These are phyloP conservation scores for Campylorhamphus procurvoides DNA, from an alignment of 2,113 vertebrate genomes.

Conservation along the genomic window DNA sequence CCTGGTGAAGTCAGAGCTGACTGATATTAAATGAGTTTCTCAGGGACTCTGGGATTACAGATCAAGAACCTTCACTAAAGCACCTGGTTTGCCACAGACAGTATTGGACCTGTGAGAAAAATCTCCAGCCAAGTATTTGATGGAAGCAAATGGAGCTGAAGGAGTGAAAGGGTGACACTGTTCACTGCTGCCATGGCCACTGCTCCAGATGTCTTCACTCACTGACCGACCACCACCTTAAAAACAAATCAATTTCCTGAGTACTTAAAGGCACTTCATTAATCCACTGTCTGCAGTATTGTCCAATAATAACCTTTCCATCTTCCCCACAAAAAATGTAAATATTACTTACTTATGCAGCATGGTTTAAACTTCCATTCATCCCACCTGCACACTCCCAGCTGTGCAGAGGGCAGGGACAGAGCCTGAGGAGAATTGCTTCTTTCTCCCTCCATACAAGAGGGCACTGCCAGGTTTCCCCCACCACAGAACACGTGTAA, in stretches of 20 bases:
- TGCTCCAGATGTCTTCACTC: not conserved
- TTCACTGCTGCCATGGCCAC: not conserved
- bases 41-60: not conserved
- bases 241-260: not conserved
- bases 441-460: not conserved
- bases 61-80: not conserved
- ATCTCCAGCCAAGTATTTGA: not conserved
- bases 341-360: not conserved
- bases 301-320: not conserved
- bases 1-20: not conserved
- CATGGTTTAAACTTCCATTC: not conserved
- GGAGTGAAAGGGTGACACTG: not conserved
- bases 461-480: not conserved
- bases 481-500: not conserved
- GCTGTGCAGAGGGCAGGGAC: not conserved
- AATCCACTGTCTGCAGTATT: not conserved
- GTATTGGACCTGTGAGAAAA: not conserved
- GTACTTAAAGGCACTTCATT: not conserved
- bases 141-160: not conserved
- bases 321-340: not conserved
- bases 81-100: not conserved
- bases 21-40: conserved; percentile 18
- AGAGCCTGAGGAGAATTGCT: not conserved
- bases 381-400: not conserved
- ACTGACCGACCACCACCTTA: not conserved